Base-by-base conservation (phyloP, 2,797 vertebrate species). In the Hydrocynus forskahlii region DNA sequence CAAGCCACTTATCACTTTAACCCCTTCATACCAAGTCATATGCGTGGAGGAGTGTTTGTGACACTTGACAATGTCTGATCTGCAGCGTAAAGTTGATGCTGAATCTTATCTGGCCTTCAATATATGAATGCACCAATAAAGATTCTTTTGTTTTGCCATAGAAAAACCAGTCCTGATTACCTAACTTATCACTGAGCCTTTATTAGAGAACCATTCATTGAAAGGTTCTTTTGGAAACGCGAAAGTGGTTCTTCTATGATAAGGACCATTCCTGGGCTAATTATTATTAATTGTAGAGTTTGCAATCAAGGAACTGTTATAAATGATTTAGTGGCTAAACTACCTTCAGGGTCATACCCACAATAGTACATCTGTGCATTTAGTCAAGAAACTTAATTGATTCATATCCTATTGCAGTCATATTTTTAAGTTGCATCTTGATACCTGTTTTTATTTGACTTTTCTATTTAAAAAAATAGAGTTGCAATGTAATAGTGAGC, bases 1-100 rank as follows among this genome's bases (percentile, higher is more conserved):
- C 63, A 23, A 60, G 79, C 67, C 60, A 50, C 70, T 79, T 74
- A 76, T 70, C 72, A 74, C 23, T 72, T 88, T 85, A 86, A 86
- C 83, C 79, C 66, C 55, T 84, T 64, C 70, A 23, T 77, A 43
- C 45, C 50, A 55, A 57, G 52, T 19, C 70, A 38, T n/a, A 57
- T 7, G 17, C 17, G 12, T 7, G 38, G 50, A 13, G 19, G 40
- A 57, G 48, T 38, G 52, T 17, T 17, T 16, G 5, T 19, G 69
- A 52, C 23, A 12, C 17, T 19, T 35, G 12, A 70, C 29, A 2
- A 66, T 38, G 29, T 66, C 14, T 66, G 25, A 63, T 63, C 29
- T 63, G 9, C 59, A 14, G 38, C n/a, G 3, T n/a, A 7, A 19
- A 12, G 48, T 69, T 21, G 40, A 21, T 43, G 2, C 0, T 67